These are phyloP conservation scores for Oligia fasciuncula DNA, from an alignment of 2,888 invertebrate species.

Conservation along the genomic window DNA sequence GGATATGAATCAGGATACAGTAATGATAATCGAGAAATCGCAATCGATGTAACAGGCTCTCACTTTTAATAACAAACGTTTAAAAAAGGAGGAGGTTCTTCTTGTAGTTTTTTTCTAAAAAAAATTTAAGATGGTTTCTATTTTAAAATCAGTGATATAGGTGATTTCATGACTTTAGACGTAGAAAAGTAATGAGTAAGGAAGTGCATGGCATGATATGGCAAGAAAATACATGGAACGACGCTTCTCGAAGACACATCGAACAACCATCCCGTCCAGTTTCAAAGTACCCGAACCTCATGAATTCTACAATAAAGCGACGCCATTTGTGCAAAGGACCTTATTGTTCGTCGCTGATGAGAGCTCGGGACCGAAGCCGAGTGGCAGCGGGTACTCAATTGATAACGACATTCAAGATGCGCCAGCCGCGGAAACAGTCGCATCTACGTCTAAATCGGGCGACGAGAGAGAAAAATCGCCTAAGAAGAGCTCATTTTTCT, in stretches of 20 bases:
- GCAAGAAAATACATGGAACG: slow-evolving; percentile 90
- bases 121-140: neutral
- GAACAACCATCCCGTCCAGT: slow-evolving; percentile 86
- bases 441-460: slow-evolving; percentile 79
- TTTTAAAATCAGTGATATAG: slow-evolving; percentile 19
- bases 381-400: slow-evolving; percentile 66
- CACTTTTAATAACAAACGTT: slow-evolving; percentile 5
- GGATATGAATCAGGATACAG: slow-evolving; percentile 45
- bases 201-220: slow-evolving; percentile 79
- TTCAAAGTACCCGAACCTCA: slow-evolving; percentile 87
- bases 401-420: slow-evolving; percentile 74
- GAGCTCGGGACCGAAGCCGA: slow-evolving; percentile 83
- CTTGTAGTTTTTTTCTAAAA: neutral
- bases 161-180: slow-evolving; percentile 28
- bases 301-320: slow-evolving; percentile 88
- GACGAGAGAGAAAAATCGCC: slow-evolving; percentile 88
- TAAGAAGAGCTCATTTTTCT: slow-evolving; percentile 89
- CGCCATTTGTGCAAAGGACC: slow-evolving; percentile 88
- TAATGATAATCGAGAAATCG: slow-evolving; percentile 62
- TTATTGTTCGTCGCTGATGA: slow-evolving; percentile 87
- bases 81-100: neutral
- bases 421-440: slow-evolving; percentile 69
- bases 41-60: slow-evolving; percentile 65
- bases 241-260: slow-evolving; percentile 85
- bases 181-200: slow-evolving; percentile 52